Conservation (phyloP, 64 coral and sea anemone genomes). For the Catalaphyllia jardinei region DNA sequence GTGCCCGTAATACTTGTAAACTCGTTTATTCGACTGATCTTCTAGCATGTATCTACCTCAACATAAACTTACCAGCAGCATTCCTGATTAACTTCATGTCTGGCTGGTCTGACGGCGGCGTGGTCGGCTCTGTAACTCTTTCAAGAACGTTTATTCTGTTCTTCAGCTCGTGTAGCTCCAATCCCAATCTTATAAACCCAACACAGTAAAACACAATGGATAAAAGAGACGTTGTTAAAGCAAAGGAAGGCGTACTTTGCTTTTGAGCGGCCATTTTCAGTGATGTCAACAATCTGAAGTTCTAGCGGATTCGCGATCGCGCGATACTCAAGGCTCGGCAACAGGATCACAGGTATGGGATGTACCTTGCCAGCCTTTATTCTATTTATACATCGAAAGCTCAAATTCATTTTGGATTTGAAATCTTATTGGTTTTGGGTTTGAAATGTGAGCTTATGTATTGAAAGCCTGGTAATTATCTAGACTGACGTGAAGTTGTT, state of each 20-base stretch:
- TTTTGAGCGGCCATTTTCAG: neutral
- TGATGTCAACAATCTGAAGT: neutral
- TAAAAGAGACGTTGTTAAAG: neutral
- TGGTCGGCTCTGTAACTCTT: neutral
- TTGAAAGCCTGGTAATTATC: too few species aligned
- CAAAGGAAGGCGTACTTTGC: neutral
- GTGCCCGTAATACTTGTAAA: too few species aligned
- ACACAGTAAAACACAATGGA: conserved; percentile 30
- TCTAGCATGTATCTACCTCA: neutral
- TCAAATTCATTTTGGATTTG: neutral
- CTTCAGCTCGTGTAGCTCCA: conserved; percentile 25
- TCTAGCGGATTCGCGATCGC: too few species aligned
- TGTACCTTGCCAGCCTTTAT: neutral
- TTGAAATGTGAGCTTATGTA: too few species aligned
- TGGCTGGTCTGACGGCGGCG: too few species aligned
- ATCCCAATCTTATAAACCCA: conserved; percentile 52
- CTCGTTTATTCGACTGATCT: too few species aligned
- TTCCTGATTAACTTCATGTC: neutral
- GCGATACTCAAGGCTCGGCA: too few species aligned
- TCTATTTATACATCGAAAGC: neutral
- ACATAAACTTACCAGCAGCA: conserved; percentile 1
- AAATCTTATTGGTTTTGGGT: too few species aligned
- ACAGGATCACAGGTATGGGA: neutral
- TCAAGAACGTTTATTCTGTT: conserved; percentile 34
- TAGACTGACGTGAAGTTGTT: too few species aligned